These are phyloP conservation scores for Polylopha cassiicola DNA, from an alignment of 2,888 invertebrate genomes.

Conservation along the genomic window DNA sequence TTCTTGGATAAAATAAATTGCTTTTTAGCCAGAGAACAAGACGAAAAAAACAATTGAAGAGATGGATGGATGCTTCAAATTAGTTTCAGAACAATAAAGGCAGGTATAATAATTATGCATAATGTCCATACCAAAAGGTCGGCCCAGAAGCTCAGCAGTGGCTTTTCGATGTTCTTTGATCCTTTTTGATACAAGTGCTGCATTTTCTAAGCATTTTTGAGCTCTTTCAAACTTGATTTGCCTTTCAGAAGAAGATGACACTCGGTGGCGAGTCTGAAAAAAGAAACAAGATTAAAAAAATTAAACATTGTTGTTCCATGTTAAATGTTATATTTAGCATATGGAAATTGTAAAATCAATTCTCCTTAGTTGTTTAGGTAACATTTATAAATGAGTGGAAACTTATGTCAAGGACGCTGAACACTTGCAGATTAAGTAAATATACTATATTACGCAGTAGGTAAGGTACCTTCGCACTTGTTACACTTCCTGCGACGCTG, in stretches of 20 bases:
- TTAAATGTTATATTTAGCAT: slow-evolving; percentile 5
- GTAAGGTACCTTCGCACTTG: slow-evolving; percentile 52
- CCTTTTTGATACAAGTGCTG: slow-evolving; percentile 68
- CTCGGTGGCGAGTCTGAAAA: slow-evolving; percentile 42
- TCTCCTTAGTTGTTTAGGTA: slow-evolving; percentile 4
- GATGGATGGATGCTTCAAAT: too few species aligned
- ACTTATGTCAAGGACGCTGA: slow-evolving; percentile 15
- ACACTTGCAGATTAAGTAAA: slow-evolving; percentile 11
- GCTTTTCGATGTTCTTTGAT: slow-evolving; percentile 71
- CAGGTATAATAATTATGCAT: not conserved
- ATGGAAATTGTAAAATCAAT: slow-evolving; percentile 11
- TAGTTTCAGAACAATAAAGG: not conserved
- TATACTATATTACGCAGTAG: too few species aligned
- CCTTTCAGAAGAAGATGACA: slow-evolving; percentile 59
- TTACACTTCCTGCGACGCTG: slow-evolving; percentile 55
- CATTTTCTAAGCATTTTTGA: slow-evolving; percentile 71
- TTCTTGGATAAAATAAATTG: too few species aligned
- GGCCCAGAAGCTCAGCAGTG: slow-evolving; percentile 67
- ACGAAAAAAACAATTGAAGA: too few species aligned
- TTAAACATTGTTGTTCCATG: slow-evolving; percentile 23
- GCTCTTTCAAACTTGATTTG: slow-evolving; percentile 68
- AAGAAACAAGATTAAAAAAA: slow-evolving; percentile 5
- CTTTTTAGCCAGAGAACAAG: too few species aligned
- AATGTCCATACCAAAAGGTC: slow-evolving; percentile 55
- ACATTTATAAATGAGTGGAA: slow-evolving; percentile 7